A percentile compares a stretch with the other conserved stretches of the same genome.
Conservation (phyloP, 1,140 invertebrate genomes). For the Lamellibrachia luymesi region DNA sequence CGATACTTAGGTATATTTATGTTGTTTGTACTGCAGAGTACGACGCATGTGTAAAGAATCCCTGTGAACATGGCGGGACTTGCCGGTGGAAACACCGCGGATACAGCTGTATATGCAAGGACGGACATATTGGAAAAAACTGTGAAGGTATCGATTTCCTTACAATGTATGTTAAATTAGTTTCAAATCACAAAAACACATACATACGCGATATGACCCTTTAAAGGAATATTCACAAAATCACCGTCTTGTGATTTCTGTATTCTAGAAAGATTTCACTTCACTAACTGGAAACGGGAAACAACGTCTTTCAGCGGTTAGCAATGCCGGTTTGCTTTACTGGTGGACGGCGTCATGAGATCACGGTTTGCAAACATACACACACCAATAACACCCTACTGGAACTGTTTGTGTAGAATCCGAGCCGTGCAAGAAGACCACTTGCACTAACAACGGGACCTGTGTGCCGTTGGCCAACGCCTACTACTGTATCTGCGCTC, state of each 20-base stretch:
- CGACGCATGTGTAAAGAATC: neutral
- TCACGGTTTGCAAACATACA: neutral
- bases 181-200: neutral
- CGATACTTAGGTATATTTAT: no score
- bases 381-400: neutral
- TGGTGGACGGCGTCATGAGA: no score
- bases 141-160: neutral
- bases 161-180: neutral
- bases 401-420: neutral
- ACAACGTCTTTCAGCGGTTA: no score
- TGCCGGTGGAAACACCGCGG: neutral
- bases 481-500: neutral
- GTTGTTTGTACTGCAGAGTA: neutral
- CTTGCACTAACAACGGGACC: neutral
- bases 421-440: neutral
- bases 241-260: no score
- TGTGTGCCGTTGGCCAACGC: neutral
- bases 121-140: neutral
- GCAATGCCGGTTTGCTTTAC: no score
- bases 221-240: no score
- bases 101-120: neutral
- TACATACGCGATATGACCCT: no score
- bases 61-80: neutral
- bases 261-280: no score
- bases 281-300: no score